Conservation (phyloP, 2,113 vertebrate species). For the Coturnix japonica region DNA sequence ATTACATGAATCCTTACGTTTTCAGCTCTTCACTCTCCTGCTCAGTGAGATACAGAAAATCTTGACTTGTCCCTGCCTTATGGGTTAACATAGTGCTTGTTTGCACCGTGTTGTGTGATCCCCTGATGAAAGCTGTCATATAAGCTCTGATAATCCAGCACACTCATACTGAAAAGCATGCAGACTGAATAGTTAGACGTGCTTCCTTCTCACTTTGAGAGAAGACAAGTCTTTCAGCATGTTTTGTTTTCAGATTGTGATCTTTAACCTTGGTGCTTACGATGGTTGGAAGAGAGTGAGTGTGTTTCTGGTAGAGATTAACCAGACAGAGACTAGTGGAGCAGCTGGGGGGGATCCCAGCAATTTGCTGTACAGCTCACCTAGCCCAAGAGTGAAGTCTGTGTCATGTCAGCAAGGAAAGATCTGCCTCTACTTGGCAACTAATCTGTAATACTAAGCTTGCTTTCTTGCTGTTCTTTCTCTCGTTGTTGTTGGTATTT, state of each 20-base stretch:
- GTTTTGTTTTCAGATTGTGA: slow-evolving; percentile 49
- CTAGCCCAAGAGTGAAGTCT: slow-evolving; percentile 58
- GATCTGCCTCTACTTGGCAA: slow-evolving; percentile 56
- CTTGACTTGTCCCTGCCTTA: background rate
- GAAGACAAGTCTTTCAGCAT: slow-evolving; percentile 49
- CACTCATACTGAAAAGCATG: slow-evolving; percentile 24
- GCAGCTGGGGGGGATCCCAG: slow-evolving; percentile 60
- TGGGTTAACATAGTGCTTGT: background rate
- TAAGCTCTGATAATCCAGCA: slow-evolving; percentile 30
- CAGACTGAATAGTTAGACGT: background rate
- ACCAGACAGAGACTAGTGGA: slow-evolving; percentile 43
- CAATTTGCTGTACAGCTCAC: slow-evolving; percentile 27
- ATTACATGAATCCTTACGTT: background rate
- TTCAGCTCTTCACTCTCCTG: background rate
- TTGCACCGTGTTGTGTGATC: background rate
- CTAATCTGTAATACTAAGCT: background rate
- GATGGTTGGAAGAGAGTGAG: slow-evolving; percentile 3
- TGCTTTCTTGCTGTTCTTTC: slow-evolving; percentile 31
- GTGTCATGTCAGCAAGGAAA: slow-evolving; percentile 43
- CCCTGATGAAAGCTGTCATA: background rate
- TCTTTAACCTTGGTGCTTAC: slow-evolving; percentile 44
- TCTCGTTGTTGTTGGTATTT: slow-evolving; percentile 20
- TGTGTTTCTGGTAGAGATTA: slow-evolving; percentile 40
- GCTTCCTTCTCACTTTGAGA: slow-evolving; percentile 32
- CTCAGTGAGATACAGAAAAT: background rate